Percentiles rank a stretch among this genome's conserved stretches.
These are phyloP conservation scores for Mustelus asterias DNA, from an alignment of 2,113 vertebrate genomes.

Conservation along the genomic window DNA sequence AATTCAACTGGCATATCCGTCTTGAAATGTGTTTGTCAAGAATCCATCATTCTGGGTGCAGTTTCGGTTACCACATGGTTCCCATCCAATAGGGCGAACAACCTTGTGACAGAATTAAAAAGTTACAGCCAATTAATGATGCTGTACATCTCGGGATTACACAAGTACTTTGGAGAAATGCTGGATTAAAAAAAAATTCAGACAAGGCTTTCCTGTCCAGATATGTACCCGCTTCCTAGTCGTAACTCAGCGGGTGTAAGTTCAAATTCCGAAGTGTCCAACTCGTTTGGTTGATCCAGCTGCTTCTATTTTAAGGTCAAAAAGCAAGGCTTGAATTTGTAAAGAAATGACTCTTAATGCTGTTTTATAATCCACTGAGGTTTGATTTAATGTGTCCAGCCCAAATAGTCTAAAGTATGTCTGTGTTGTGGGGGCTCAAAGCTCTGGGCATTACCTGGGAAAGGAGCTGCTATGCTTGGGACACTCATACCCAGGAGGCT, in stretches of 20 bases:
- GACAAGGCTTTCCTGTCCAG: neutral
- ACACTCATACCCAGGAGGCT: neutral
- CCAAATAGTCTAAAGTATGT: neutral
- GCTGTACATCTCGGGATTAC: neutral
- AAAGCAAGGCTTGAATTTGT: constrained; percentile 18
- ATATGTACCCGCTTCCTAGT: neutral
- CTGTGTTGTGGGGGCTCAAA: neutral
- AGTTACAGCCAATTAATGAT: neutral
- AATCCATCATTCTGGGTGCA: neutral
- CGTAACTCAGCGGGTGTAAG: neutral
- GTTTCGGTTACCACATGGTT: neutral
- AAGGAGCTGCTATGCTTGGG: neutral
- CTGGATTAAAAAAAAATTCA: neutral
- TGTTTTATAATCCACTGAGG: neutral
- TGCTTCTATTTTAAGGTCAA: neutral
- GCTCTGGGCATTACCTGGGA: neutral
- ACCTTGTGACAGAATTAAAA: constrained; percentile 5
- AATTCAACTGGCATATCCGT: constrained; percentile 5
- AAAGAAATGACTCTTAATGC: constrained; percentile 4
- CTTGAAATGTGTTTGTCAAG: neutral
- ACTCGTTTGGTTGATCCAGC: neutral
- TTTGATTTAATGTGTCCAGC: neutral
- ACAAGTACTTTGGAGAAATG: constrained; percentile 1
- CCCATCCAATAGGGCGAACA: neutral
- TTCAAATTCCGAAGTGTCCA: neutral